Conservation (phyloP, 2,888 invertebrate species). For the Campaea margaritaria region DNA sequence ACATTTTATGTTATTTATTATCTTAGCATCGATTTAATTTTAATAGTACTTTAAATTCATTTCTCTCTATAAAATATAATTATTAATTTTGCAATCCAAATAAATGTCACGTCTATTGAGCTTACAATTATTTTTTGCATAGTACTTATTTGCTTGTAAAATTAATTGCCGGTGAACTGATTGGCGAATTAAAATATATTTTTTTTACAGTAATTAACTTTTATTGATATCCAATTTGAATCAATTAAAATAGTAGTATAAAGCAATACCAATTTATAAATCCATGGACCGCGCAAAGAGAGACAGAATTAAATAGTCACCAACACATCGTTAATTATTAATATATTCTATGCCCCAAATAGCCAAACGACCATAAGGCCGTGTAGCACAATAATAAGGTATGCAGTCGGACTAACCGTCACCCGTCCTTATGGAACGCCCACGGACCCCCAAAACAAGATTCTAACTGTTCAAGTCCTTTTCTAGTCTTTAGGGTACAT, state of each 20-base stretch:
- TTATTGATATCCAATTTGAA: too few species aligned
- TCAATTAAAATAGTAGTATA: too few species aligned
- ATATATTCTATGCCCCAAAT: slow-evolving; percentile 28
- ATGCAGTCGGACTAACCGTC: slow-evolving; percentile 47
- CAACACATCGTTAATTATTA: slow-evolving; percentile 1
- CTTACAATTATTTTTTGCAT: too few species aligned
- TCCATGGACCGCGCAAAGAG: not conserved
- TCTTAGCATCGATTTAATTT: not conserved
- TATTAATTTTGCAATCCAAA: too few species aligned
- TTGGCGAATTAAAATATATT: too few species aligned
- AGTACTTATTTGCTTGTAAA: too few species aligned
- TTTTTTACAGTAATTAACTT: too few species aligned
- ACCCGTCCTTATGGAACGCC: slow-evolving; percentile 50
- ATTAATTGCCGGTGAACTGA: too few species aligned
- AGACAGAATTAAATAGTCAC: slow-evolving; percentile 2
- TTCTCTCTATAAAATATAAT: too few species aligned
- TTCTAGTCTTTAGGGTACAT: too few species aligned
- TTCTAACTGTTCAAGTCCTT: slow-evolving; percentile 16
- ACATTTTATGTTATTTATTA: slow-evolving; percentile 18
- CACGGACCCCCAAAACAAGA: slow-evolving; percentile 33
- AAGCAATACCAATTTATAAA: not conserved
- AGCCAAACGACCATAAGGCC: slow-evolving; percentile 23
- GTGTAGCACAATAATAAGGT: slow-evolving; percentile 36
- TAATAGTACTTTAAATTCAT: not conserved
- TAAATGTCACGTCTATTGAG: too few species aligned